Base-by-base conservation (phyloP, 2,797 vertebrate genomes). In the Pseudochromis fuscus region DNA sequence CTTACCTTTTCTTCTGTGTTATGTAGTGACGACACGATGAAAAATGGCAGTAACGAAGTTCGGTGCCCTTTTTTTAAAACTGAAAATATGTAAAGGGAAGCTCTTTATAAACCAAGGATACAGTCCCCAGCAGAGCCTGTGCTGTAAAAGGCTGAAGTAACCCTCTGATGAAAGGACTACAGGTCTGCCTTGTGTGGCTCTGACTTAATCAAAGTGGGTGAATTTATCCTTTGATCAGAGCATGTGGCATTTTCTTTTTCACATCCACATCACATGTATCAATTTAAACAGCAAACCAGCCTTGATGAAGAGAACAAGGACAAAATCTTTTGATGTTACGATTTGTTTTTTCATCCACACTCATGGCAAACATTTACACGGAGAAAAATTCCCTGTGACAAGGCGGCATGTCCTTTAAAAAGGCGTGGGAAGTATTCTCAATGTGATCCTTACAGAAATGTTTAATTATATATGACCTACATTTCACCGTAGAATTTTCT, bases 151-250 rank as follows among this genome's bases (percentile, higher is more conserved):
- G 5, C 12, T 56, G 33, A 35, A n/a, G 25, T 38, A 25, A 45
- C 42, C 53, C 4, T 6, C 18, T 18, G 60, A 64, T 80, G 45
- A 77, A 49, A 83, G 64, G 25, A 16, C 46, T 46, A 38, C 2
- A 56, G 58, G 64, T 66, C 55, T n/a, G 15, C 12, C 25, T 62
- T 69, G 19, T 75, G 79, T 35, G 30, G 31, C n/a, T n/a, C n/a
- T n/a, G 79, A 83, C 73, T 75, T 70, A 49, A 82, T 89, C 72
- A 89, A 73, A 77, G 73, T 21, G 4, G 23, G 53, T 16, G 21
- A 68, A 57, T 58, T 45, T 18, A n/a, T 8, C 10, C 76, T 86
- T 83, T 89, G 81, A 89, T 87, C 74, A 31, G 65, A 49, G 42
- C 57, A 1, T 46, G 53, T 53, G 61, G 57, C 53, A 58, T 79